Percentiles rank a stretch among this genome's conserved stretches.
Evolutionary conservation across 1,140 invertebrate species (phyloP).

Genomic region (Caenorhabditis remanei): DNA sequence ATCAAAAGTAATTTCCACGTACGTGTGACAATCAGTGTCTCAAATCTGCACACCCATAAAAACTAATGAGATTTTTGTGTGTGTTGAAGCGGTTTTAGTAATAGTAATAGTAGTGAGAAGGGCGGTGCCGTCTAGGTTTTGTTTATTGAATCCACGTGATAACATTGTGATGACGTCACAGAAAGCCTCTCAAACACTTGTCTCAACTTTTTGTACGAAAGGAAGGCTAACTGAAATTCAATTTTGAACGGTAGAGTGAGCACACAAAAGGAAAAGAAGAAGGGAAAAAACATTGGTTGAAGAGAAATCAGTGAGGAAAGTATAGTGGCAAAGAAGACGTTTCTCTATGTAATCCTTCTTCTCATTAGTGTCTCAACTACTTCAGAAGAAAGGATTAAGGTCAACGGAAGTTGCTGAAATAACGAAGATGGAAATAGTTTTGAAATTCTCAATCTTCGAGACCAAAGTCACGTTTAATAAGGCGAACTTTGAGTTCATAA

Average conservation of each 20-base stretch:
- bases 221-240: slow-evolving; percentile 17
- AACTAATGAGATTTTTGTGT: slow-evolving; percentile 43
- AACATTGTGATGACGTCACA: slow-evolving; percentile 13
- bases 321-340: neutral
- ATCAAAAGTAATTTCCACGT: slow-evolving; percentile 24
- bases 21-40: slow-evolving; percentile 15
- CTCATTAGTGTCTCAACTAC: slow-evolving; percentile 5
- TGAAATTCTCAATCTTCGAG: neutral
- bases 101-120: neutral
- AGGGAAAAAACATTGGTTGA: neutral
- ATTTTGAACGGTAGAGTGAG: slow-evolving; percentile 54
- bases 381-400: neutral
- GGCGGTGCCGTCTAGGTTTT: neutral
- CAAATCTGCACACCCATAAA: slow-evolving; percentile 25
- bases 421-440: neutral
- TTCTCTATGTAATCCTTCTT: neutral
- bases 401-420: neutral
- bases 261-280: slow-evolving; percentile 2
- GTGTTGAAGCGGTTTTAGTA: neutral
- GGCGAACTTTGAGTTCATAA: neutral
- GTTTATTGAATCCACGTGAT: slow-evolving; percentile 41
- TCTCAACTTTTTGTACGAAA: slow-evolving; percentile 36
- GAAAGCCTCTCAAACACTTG: neutral
- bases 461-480: neutral
- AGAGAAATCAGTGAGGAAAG: neutral